Evolutionary conservation across 2,888 invertebrate species (phyloP).

Genomic region (Dicranocentrus wangi): DNA sequence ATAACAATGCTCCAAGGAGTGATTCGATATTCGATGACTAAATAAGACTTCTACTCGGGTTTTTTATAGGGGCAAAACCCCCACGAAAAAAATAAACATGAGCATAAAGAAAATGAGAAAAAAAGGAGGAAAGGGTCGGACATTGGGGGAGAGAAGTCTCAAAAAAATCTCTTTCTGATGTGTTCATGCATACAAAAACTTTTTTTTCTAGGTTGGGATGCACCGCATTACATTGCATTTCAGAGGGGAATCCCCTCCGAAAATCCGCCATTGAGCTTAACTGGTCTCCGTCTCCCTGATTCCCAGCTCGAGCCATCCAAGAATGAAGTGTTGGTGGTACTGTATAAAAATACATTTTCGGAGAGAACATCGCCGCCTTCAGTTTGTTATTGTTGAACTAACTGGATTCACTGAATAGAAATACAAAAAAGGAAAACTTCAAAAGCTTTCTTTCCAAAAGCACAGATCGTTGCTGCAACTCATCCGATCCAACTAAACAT

Average conservation of each 20-base stretch:
- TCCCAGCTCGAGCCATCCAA: too few species aligned
- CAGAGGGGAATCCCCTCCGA: neutral
- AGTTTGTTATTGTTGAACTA: too few species aligned
- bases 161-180: conserved; percentile 43
- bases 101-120: neutral
- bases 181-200: conserved; percentile 49
- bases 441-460: too few species aligned
- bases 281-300: neutral
- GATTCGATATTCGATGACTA: conserved; percentile 25
- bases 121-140: neutral
- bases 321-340: neutral
- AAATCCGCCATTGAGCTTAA: neutral
- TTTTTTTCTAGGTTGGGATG: too few species aligned
- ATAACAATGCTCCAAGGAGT: conserved; percentile 49
- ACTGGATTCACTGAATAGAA: too few species aligned
- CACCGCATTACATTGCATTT: neutral
- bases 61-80: neutral
- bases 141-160: neutral
- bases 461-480: too few species aligned
- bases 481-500: too few species aligned
- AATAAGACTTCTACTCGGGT: neutral
- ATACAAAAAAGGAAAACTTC: too few species aligned
- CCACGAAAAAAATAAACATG: neutral
- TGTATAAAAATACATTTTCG: too few species aligned
- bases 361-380: too few species aligned